Evolutionary conservation across 2,113 vertebrate species (phyloP).

Genomic region (Colistium nudipinnis): DNA sequence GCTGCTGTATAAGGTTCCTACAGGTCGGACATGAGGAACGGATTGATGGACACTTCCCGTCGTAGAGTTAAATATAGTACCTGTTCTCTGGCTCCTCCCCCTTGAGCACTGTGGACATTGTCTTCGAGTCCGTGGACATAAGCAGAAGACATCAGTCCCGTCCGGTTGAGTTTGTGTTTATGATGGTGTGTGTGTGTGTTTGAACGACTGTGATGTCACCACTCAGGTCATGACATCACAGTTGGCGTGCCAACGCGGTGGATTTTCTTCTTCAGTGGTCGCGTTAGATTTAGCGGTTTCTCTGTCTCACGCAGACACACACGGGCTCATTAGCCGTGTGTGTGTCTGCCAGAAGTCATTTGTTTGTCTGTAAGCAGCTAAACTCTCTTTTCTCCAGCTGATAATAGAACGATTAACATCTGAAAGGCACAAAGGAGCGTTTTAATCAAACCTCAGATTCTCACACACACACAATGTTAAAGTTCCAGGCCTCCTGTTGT

Average conservation of each 20-base stretch:
- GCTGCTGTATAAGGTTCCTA: too few species aligned
- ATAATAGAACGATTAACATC: slow-evolving; percentile 77
- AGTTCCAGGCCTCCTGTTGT: slow-evolving; percentile 61
- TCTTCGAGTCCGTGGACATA: too few species aligned
- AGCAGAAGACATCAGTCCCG: too few species aligned
- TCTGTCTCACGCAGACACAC: slow-evolving; percentile 35
- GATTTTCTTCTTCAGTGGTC: slow-evolving; percentile 47
- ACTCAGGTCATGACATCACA: slow-evolving; percentile 50
- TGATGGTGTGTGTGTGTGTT: too few species aligned
- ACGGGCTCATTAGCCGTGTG: slow-evolving; percentile 61
- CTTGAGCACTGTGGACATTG: too few species aligned
- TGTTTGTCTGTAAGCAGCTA: slow-evolving; percentile 78
- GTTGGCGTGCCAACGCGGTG: slow-evolving; percentile 40
- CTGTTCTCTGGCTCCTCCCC: too few species aligned
- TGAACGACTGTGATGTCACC: too few species aligned
- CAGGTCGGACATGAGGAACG: too few species aligned
- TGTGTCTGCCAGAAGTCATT: slow-evolving; percentile 73
- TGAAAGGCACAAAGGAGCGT: slow-evolving; percentile 70
- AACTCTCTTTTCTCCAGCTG: slow-evolving; percentile 72
- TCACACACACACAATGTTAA: slow-evolving; percentile 8
- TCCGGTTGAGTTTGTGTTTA: too few species aligned
- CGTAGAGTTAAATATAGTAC: too few species aligned
- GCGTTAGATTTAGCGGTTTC: slow-evolving; percentile 58
- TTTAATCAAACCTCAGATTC: slow-evolving; percentile 63
- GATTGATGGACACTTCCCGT: too few species aligned